Evolutionary conservation across 2,888 invertebrate species (phyloP).

Genomic region (Seira musarum): DNA sequence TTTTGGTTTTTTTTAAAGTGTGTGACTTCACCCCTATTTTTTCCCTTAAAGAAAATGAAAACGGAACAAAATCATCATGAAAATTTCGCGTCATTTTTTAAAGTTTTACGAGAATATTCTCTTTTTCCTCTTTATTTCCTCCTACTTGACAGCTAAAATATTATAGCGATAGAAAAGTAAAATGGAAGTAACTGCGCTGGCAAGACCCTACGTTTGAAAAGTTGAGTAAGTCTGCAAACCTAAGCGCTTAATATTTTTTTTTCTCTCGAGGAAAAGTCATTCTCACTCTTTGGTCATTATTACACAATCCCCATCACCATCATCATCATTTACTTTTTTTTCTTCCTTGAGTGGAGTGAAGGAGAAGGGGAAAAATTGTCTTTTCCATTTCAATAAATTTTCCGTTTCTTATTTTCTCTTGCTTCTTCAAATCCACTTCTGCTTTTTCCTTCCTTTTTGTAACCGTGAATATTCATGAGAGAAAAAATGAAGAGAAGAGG

Average conservation of each 20-base stretch:
- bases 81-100: constrained; percentile 43
- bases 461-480: constrained; percentile 57
- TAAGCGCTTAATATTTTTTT: not conserved
- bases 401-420: constrained; percentile 48
- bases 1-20: constrained; percentile 13
- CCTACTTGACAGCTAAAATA: constrained; percentile 57
- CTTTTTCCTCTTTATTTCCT: constrained; percentile 1
- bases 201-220: not conserved
- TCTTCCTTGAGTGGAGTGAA: constrained; percentile 4
- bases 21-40: constrained; percentile 5
- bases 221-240: not conserved
- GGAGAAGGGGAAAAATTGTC: constrained; percentile 58
- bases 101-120: constrained; percentile 17
- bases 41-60: constrained; percentile 18
- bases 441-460: constrained; percentile 13
- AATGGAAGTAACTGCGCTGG: not conserved
- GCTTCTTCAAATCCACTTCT: constrained; percentile 15
- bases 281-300: constrained; percentile 41
- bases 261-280: not conserved
- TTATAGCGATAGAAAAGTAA: constrained; percentile 27
- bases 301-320: constrained; percentile 31
- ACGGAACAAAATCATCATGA: constrained; percentile 35
- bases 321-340: constrained; percentile 29
- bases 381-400: constrained; percentile 59
- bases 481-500: constrained; percentile 35